phyloP scores from a whole-genome alignment of 2,113 vertebrate species.

The Rousettus leschenaultii region DNA sequence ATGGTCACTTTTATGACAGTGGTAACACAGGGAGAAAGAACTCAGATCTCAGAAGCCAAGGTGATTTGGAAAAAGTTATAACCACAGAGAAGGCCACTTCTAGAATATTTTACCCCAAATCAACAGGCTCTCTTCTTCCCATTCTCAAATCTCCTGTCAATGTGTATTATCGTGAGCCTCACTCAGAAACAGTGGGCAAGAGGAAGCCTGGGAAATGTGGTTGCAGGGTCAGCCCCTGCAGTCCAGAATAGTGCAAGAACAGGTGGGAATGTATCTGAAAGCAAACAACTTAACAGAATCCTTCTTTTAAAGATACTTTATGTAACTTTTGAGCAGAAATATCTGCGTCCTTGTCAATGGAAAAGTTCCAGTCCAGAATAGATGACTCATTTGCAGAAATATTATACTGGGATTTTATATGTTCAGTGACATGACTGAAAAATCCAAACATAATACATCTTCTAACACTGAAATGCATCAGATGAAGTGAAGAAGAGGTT shows the following conservation, averaged over 20 bases:
- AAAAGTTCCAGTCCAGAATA: not conserved
- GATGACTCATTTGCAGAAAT: not conserved
- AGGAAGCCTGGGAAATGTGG: not conserved
- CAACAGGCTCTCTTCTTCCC: not conserved
- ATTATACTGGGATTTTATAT: not conserved
- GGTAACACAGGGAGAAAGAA: not conserved
- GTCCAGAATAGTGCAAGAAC: not conserved
- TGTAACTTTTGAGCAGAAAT: not conserved
- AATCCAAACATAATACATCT: not conserved
- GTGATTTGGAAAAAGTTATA: not conserved
- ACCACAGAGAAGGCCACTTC: not conserved
- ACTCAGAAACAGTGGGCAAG: not conserved
- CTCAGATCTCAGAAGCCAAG: not conserved
- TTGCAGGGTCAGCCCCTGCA: not conserved
- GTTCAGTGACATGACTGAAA: not conserved
- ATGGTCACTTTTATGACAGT: not conserved
- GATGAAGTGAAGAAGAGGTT: not conserved
- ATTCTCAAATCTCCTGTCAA: not conserved
- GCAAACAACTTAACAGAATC: not conserved
- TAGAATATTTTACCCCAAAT: not conserved
- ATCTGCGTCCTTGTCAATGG: not conserved
- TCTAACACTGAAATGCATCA: not conserved
- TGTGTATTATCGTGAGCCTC: not conserved
- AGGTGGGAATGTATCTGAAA: not conserved
- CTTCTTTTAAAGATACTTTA: not conserved